Conservation (phyloP, 64 coral and sea anemone species). For the Exaiptasia diaphana region DNA sequence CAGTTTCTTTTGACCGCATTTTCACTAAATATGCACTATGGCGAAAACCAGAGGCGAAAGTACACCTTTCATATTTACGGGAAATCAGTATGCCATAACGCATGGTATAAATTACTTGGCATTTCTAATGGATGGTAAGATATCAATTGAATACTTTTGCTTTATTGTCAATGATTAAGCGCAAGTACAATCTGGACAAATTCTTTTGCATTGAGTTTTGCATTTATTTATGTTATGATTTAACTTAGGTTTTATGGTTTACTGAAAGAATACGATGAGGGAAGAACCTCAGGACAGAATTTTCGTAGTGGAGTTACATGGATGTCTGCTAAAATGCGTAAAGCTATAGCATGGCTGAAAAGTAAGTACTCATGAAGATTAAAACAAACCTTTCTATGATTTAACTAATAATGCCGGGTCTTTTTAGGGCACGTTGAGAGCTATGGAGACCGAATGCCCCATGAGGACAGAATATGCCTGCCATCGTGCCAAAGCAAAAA, state of each 20-base stretch:
- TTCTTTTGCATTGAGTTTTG: background rate
- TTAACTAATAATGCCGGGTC: too few relatives aligned
- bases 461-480: slow-evolving; percentile 15
- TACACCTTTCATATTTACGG: slow-evolving; percentile 2
- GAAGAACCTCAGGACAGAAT: background rate
- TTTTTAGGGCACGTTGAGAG: background rate
- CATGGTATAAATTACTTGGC: background rate
- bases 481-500: slow-evolving; percentile 16
- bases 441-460: background rate
- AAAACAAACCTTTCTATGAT: background rate
- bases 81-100: background rate
- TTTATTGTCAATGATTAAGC: background rate
- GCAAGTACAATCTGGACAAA: background rate
- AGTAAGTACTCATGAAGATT: background rate
- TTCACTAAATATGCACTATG: background rate
- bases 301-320: background rate
- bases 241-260: slow-evolving; percentile 8
- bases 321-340: background rate
- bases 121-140: background rate
- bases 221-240: background rate
- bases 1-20: slow-evolving; percentile 13
- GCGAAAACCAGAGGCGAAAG: background rate
- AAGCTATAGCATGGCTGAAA: slow-evolving; percentile 5
- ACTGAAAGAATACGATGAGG: background rate
- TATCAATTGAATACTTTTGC: too few relatives aligned